phyloP scores from a whole-genome alignment of 2,888 invertebrate species.

The Sphinx pinastri region DNA sequence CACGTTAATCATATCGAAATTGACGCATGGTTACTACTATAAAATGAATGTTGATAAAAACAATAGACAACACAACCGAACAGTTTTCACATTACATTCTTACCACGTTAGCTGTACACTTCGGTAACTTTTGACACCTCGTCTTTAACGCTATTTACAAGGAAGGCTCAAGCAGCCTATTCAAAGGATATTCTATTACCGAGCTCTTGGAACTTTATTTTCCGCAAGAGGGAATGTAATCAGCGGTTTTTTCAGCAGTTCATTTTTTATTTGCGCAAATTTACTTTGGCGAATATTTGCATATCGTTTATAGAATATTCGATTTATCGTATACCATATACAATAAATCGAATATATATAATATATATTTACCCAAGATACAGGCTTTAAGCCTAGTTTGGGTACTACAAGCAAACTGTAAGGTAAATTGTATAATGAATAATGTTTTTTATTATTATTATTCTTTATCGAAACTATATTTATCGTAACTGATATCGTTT shows the following conservation, averaged over 20 bases:
- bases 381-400: too few relatives aligned
- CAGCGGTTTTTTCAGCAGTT: constrained; percentile 38
- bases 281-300: neutral
- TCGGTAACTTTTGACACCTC: constrained; percentile 59
- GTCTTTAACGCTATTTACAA: constrained; percentile 58
- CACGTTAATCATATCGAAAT: too few relatives aligned
- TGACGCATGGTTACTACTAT: too few relatives aligned
- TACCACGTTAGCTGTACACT: constrained; percentile 30
- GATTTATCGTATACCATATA: too few relatives aligned
- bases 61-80: neutral
- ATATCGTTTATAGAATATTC: neutral
- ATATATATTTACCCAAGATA: too few relatives aligned
- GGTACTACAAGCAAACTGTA: too few relatives aligned
- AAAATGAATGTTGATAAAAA: neutral
- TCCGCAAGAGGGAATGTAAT: constrained; percentile 47
- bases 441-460: too few relatives aligned
- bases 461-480: too few relatives aligned
- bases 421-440: too few relatives aligned
- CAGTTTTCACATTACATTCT: neutral
- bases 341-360: too few relatives aligned
- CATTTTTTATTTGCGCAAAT: constrained; percentile 31
- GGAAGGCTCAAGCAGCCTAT: constrained; percentile 49
- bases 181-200: constrained; percentile 60
- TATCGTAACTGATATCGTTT: too few relatives aligned
- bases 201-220: constrained; percentile 56